Evolutionary conservation across 2,797 vertebrate species (phyloP), one percentile per base, ranked within the genome.

Genomic region (Epinephelus awoara): DNA sequence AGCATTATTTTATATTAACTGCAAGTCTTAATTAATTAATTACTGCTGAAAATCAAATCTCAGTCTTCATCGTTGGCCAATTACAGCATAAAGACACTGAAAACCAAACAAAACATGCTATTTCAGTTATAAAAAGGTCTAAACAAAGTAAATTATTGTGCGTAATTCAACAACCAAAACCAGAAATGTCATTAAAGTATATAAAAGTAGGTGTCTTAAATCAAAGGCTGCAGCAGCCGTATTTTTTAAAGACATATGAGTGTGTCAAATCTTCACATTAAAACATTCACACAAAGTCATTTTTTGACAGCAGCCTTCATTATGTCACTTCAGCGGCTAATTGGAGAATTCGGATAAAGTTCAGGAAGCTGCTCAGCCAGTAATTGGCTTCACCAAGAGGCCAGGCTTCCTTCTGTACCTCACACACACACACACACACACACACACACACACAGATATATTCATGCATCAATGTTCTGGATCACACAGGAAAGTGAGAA

Each of bases 301-400:
- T 49, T 52, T 19, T 14, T 2, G 4, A 68, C 67, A 23, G 62
- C 70, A 2, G 61, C 57, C 21, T 47, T 79, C 38, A 34, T 77
- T 44, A 1, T n/a, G 69, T 70, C 75, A 42, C 66, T 62, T 65
- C 51, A 29, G 63, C 58, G 0, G 66, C 76, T 86, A 84, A 85
- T 82, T 85, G 74, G 80, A 71, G 56, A 67, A 52, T 72, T n/a
- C 11, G 2, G 19, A 66, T 42, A 50, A 55, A 77, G 77, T 75
- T 83, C 54, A 47, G 63, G 62, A 70, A 61, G 46, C 67, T 44
- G 29, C 71, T 75, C 63, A 29, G 69, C 7, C 61, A 44, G 47
- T 85, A 84, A 86, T 82, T 86, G 82, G 75, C 57, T 75, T 81
- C 57, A 47, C 54, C 0, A 9, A 67, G 88, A 42, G 47, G 21